Evolutionary conservation across 2,797 vertebrate species (phyloP), one percentile per base, ranked within the genome.

Genomic region (Eulemur mongoz): DNA sequence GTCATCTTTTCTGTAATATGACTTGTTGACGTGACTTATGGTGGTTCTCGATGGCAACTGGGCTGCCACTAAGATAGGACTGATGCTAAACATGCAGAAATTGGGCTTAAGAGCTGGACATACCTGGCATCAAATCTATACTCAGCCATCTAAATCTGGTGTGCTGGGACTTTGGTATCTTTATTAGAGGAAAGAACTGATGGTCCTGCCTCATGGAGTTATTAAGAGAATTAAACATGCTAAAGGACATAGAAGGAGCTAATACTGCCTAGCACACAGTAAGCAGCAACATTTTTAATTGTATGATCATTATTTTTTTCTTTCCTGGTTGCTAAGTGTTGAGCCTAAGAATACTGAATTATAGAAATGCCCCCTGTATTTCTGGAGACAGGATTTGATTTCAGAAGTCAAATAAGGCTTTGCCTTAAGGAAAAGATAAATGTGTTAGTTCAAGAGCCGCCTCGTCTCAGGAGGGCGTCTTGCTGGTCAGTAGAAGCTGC

Each of bases 1-100:
- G 7, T n/a, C 59, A 70, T 14, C 40, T 83, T 94, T 48, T 52
- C 22, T 35, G 10, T 23, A 12, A 73, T 73, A 30, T 30, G 30
- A 63, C 73, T 69, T 45, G 45, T 52, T 40, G 50, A 70, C 4
- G 5, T 48, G 17, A 40, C 48, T 57, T 10, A 27, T 7, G 40
- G 4, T 12, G 32, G 2, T 5, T 79, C 43, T 61, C 32, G 40
- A 45, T 5, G 84, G 13, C 57, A 81, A 63, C 8, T 38, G 25
- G 40, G 7, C 12, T 76, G 5, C 30, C 17, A 11, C 0, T 12
- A 14, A 12, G 12, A 89, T 5, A 75, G 18, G 0, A 76, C 0
- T 73, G 20, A 65, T 59, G 35, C 40, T 72, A 54, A 57, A 69
- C 13, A 10, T 45, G 80, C 63, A 69, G 17, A 70, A 20, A 75